Base-by-base conservation (phyloP, 1,140 invertebrate species). In the Drosophila murphyi region DNA sequence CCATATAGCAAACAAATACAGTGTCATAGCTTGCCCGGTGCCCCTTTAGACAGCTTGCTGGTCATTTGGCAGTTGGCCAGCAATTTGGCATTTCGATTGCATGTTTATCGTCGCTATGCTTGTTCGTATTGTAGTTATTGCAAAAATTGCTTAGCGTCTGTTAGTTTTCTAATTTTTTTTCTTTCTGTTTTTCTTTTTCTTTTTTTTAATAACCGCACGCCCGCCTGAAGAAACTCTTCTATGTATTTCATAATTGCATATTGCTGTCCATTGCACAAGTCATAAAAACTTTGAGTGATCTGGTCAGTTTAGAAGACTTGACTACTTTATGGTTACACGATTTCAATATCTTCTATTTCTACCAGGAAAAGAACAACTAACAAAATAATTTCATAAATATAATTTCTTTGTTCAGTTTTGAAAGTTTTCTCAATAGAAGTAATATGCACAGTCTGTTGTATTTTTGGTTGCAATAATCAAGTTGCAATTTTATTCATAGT, bases 41-140 rank as follows among this genome's bases (percentile, higher is more conserved):
- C 34, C 63, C 39, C 10, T 43, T 43, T 43, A 47, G 54, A 48
- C 56, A 61, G 56, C 72, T 45, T 64, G 59, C 67, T 88, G 82
- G 83, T 65, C 85, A 88, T 89, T 88, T 88, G 83, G 83, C 83
- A 78, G 75, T 85, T 55, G 83, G 71, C 83, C 83, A 88, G 85
- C 74, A 85, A 85, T 80, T 89, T 90, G 85, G 80, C 86, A 85
- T 89, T 88, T 88, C 77, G 78, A 85, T 89, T 85, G 77, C 85
- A 85, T 73, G 68, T 71, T 82, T 70, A 82, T 70, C 70, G 74
- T 56, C 52, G 54, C 59, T 50, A 51, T 79, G 78, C 56, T 70
- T 47, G 28, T 45, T 65, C 4, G 43, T 72, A 5, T 65, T 56
- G 55, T 60, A 28, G 54, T 50, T 72, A 60, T 60, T 72, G 63